Evolutionary conservation across 2,888 invertebrate species (phyloP), one percentile per base, ranked within the genome.

Genomic region (Drosophila paranaensis): DNA sequence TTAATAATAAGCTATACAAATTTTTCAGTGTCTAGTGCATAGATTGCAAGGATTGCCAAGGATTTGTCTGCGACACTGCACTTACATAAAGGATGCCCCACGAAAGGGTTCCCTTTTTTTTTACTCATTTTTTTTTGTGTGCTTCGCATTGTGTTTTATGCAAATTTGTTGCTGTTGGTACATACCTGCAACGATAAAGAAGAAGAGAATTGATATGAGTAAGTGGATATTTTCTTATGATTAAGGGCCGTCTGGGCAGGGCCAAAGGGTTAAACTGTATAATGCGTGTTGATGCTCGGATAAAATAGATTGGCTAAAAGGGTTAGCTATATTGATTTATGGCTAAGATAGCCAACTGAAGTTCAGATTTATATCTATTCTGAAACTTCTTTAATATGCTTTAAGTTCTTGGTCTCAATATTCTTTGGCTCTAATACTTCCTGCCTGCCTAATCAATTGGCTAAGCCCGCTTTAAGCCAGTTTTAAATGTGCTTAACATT

Each of bases 1-100:
- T 87, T 87, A 90, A 87, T 87, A 87, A 90, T 87, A 87, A 87
- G 90, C 87, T 83, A 86, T 89, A 88, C 90, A 89, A 86, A 89
- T 84, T 82, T 85, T 77, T 89, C 82, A 85, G 65, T 88, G 84
- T 89, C 87, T 72, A 55, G 63, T 81, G 79, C 77, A 77, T 75
- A 65, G 81, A 69, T 82, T 82, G 67, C 68, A 46, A 57, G 57
- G 57, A 53, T 62, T 67, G 67, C 57, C 37, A 60, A 58, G 63
- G 61, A 73, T 69, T 60, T 46, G 55, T 71, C 71, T 35, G 56
- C 60, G 56, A 57, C 71, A 58, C 53, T 81, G 81, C 78, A 81
- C 81, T 74, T 74, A 68, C 79, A 61, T 50, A 67, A 77, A 77
- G 74, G 73, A 70, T 70, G 78, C 51, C 77, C 78, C 78, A 11